Conservation (phyloP, 2,888 invertebrate genomes). For the Nomada fucata region DNA sequence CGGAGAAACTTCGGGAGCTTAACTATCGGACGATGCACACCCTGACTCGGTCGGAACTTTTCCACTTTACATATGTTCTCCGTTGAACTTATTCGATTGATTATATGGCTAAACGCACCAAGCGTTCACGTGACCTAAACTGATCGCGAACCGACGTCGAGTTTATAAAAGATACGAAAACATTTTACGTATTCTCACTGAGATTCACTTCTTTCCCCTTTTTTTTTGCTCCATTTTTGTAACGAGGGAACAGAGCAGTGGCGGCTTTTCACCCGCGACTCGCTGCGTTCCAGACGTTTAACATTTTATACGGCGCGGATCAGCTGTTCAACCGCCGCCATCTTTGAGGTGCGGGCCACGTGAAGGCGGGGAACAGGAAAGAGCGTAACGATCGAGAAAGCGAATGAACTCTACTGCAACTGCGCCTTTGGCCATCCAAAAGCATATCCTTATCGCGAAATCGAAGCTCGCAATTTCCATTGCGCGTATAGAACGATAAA, state of each 20-base stretch:
- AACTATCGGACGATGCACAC: slow-evolving; percentile 20
- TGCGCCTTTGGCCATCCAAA: background rate
- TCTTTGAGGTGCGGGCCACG: slow-evolving; percentile 27
- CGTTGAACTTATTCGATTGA: slow-evolving; percentile 4
- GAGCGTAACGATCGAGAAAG: slow-evolving; percentile 41
- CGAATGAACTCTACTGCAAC: slow-evolving; percentile 26
- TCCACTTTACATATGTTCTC: too few species aligned
- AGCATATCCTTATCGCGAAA: background rate
- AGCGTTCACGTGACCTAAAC: slow-evolving; percentile 19
- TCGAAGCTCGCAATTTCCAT: slow-evolving; percentile 43
- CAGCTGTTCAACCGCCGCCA: slow-evolving; percentile 40
- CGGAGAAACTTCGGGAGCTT: slow-evolving; percentile 7
- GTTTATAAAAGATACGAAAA: slow-evolving; percentile 23
- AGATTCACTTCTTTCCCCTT: slow-evolving; percentile 1
- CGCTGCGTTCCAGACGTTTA: too few species aligned
- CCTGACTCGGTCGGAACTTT: background rate
- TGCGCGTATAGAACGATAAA: slow-evolving; percentile 38
- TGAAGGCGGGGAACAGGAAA: slow-evolving; percentile 9
- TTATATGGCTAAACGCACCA: background rate
- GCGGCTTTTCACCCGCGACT: background rate
- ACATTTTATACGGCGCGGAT: slow-evolving; percentile 1
- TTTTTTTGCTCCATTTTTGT: background rate
- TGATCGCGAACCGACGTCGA: background rate
- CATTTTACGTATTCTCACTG: background rate
- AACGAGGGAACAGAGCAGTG: background rate